A percentile compares a stretch with the other conserved stretches of the same genome.
Evolutionary conservation across 2,113 vertebrate genomes (phyloP).

Genomic region (Oxyura jamaicensis): DNA sequence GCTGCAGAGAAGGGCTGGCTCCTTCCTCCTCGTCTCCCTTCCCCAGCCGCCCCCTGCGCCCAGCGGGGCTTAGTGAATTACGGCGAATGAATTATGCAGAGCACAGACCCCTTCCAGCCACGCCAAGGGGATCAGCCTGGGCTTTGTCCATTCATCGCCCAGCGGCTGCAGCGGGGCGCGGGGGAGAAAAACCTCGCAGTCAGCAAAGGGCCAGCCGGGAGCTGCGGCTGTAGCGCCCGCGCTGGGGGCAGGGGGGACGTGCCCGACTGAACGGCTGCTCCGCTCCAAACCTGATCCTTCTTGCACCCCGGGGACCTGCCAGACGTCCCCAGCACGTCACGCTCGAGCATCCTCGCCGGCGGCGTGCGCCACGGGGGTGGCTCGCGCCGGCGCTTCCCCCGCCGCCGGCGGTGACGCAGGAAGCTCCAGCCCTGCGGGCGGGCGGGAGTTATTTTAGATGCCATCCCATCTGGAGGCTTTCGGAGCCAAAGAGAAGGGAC

Average conservation of each 20-base stretch:
- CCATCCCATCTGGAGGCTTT: slow-evolving; percentile 23
- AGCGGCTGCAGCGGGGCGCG: not conserved
- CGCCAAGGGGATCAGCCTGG: not conserved
- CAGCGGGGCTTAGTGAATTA: not conserved
- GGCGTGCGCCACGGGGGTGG: rapidly evolving
- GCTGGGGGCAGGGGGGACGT: too few species aligned
- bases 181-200: not conserved
- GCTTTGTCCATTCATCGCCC: not conserved
- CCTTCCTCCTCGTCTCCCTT: not conserved
- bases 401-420: not conserved
- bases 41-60: not conserved
- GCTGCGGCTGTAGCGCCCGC: not conserved
- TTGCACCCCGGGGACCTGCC: too few species aligned
- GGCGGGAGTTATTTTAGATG: slow-evolving; percentile 12
- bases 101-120: not conserved
- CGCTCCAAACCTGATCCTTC: too few species aligned
- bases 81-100: not conserved
- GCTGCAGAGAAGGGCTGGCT: not conserved
- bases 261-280: too few species aligned
- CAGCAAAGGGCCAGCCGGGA: slow-evolving; percentile 28
- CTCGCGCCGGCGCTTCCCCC: not conserved
- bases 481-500: not conserved
- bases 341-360: not conserved
- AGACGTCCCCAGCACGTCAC: not conserved
- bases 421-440: not conserved